phyloP scores from a whole-genome alignment of 1,140 invertebrate genomes.

The Himalopsyche phryganea region DNA sequence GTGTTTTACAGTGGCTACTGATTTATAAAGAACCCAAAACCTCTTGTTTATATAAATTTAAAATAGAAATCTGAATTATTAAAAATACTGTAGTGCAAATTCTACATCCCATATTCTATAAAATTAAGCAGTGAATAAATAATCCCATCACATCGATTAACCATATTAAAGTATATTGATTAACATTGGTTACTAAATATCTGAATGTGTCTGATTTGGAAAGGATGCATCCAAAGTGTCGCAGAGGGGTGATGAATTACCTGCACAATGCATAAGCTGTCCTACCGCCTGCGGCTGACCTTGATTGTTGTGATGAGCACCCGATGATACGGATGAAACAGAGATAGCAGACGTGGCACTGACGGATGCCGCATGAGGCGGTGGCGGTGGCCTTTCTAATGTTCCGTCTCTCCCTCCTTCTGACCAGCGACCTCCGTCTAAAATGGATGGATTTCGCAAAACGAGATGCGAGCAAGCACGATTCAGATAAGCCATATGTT shows the following conservation, averaged over 20 bases:
- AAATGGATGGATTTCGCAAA: neutral
- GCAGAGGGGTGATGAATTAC: no score
- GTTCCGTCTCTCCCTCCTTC: constrained; percentile 42
- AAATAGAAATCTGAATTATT: no score
- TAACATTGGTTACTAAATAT: no score
- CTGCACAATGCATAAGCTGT: constrained; percentile 82
- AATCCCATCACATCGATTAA: no score
- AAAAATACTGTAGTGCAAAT: no score
- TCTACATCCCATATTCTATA: no score
- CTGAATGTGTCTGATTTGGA: no score
- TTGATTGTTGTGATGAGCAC: neutral
- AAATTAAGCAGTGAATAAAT: no score
- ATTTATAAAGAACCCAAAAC: neutral
- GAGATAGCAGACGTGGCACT: constrained; percentile 37
- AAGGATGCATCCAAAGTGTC: no score
- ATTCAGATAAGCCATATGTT: constrained; percentile 12
- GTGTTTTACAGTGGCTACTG: neutral
- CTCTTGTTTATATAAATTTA: no score
- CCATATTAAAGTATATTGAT: no score
- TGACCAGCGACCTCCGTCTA: constrained; percentile 43
- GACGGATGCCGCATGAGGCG: constrained; percentile 53
- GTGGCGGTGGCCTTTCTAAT: constrained; percentile 63
- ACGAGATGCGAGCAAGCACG: constrained; percentile 5
- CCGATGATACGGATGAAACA: no score
- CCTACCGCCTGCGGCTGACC: constrained; percentile 62